These are phyloP conservation scores for Luehdorfia chinensis DNA, from an alignment of 1,140 invertebrate genomes.

Conservation along the genomic window DNA sequence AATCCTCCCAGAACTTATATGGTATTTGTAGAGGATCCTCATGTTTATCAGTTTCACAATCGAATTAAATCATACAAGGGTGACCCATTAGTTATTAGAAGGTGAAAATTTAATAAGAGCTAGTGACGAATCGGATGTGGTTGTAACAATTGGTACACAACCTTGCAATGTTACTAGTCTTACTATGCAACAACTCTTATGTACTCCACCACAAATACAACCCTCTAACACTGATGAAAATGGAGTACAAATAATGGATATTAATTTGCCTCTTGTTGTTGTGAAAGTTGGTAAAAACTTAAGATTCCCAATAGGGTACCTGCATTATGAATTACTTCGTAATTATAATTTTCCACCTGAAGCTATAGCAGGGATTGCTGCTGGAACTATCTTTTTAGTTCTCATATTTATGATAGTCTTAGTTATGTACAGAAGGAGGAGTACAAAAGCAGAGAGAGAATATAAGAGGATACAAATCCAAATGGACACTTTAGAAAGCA, in stretches of 20 bases:
- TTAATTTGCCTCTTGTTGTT: constrained; percentile 90
- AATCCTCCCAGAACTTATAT: constrained; percentile 87
- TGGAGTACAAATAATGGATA: constrained; percentile 83
- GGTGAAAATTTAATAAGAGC: constrained; percentile 94
- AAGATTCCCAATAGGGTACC: constrained; percentile 90
- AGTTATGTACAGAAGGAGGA: constrained; percentile 93
- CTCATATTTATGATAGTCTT: constrained; percentile 91
- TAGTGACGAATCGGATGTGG: constrained; percentile 94
- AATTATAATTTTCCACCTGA: constrained; percentile 91
- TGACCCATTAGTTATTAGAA: constrained; percentile 96
- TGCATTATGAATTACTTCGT: constrained; percentile 93
- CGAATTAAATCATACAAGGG: constrained; percentile 94
- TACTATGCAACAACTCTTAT: constrained; percentile 91
- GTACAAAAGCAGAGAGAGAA: constrained; percentile 95
- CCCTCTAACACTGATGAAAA: constrained; percentile 93
- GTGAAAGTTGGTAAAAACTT: constrained; percentile 92
- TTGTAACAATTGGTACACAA: constrained; percentile 93
- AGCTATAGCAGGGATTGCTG: constrained; percentile 90
- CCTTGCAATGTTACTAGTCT: constrained; percentile 96
- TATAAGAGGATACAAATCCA: constrained; percentile 99
- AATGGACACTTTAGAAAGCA: constrained; percentile 99
- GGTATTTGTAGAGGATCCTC: constrained; percentile 94
- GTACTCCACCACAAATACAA: constrained; percentile 90
- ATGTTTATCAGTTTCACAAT: constrained; percentile 91
- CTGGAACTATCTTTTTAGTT: constrained; percentile 89